Base-by-base conservation (phyloP, 1,140 invertebrate genomes). In the Drosophila ananassae region DNA sequence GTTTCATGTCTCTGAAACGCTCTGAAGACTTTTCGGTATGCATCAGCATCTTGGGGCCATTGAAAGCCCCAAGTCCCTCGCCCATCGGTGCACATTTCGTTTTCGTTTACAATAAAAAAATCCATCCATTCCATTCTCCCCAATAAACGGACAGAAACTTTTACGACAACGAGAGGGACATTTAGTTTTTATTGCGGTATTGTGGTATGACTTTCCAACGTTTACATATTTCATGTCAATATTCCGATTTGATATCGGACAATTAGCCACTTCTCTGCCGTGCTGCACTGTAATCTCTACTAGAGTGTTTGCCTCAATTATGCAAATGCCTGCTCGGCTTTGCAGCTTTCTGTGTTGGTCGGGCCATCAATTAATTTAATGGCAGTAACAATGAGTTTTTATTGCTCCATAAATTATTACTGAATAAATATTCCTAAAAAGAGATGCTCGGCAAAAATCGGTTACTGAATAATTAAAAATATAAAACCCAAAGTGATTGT, bases 1-100 rank as follows among this genome's bases (percentile, higher is more conserved):
- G 56, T 80, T 79, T 79, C 72, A 79, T 79, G 77, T 79, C 77
- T 79, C 77, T 68, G 77, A 66, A 69, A 75, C 56, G 73, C 55
- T 67, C 71, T 59, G 56, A 51, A 79, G 77, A 74, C 48, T 71
- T 77, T 77, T 77, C 53, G 73, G 64, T 77, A 63, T 77, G 74
- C 74, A 71, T 77, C 74, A 77, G 73, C 74, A 63, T 77, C 53
- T 69, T 76, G 62, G 53, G 63, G 39, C 53, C 34, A 61, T 60
- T 73, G 72, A 56, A 51, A 58, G 34, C 32, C 50, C 37, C 24
- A 8, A n/a, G 12, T 25, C 34, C 6, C 21, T 12, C 25, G 13
- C 9, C 69, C 53, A 22, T 51, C 32, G 55, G 22, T 75, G 73
- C 61, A 75, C 73, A 78, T 78, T 73, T 78, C 75, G 55, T 77